A percentile compares a stretch with the other conserved stretches of the same genome.
phyloP scores from a whole-genome alignment of 2,797 vertebrate genomes.

The Notoglanidium macrostoma region DNA sequence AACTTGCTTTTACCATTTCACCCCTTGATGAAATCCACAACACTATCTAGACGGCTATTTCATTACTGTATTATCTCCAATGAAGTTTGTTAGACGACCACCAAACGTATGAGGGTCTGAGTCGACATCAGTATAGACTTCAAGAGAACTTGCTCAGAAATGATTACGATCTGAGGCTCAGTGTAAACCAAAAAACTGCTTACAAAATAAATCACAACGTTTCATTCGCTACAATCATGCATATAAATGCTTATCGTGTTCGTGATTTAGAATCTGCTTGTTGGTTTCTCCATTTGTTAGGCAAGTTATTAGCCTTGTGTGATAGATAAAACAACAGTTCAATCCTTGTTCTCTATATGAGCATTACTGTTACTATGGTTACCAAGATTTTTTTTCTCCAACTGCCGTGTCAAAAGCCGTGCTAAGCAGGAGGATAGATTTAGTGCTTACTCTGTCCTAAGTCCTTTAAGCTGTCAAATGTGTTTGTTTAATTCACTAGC shows the following conservation, averaged over 20 bases:
- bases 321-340: constrained; percentile 1
- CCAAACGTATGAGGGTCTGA: background rate
- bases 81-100: background rate
- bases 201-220: background rate
- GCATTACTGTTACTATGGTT: constrained; percentile 1
- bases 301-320: background rate
- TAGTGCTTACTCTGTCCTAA: background rate
- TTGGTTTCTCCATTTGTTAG: background rate
- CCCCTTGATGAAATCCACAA: background rate
- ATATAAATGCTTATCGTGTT: background rate
- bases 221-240: background rate
- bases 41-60: background rate
- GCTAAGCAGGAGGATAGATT: background rate
- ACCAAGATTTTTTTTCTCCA: background rate
- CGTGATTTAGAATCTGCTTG: background rate
- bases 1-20: background rate
- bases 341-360: background rate
- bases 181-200: background rate
- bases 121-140: no score
- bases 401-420: background rate
- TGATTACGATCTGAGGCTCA: background rate
- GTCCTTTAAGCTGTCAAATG: background rate
- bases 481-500: background rate
- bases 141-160: background rate
- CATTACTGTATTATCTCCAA: background rate